These are phyloP conservation scores for Drosophila sturtevanti DNA, from an alignment of 1,140 invertebrate genomes.

Conservation along the genomic window DNA sequence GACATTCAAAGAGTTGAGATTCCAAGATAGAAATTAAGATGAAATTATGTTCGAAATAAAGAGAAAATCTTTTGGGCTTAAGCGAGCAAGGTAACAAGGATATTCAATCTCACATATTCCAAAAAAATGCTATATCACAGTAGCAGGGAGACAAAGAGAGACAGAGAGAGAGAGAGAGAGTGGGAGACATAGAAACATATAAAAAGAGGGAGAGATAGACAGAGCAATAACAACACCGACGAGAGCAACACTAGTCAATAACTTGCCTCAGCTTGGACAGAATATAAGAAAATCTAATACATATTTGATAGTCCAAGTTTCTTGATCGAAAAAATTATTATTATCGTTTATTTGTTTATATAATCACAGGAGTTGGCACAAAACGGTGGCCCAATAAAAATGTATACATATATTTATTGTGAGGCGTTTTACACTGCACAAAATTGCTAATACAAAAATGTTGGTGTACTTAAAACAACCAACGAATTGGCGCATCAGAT, in stretches of 20 bases:
- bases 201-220: constrained; percentile 7
- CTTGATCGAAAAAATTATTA: neutral
- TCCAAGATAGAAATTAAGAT: constrained; percentile 39
- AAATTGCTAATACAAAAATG: neutral
- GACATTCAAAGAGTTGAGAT: constrained; percentile 8
- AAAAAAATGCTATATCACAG: neutral
- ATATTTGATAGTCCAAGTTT: neutral
- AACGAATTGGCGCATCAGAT: too few relatives aligned
- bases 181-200: constrained; percentile 10
- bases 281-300: neutral
- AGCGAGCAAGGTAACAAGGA: constrained; percentile 31
- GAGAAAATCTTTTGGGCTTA: constrained; percentile 14
- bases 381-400: too few relatives aligned
- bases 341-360: too few relatives aligned
- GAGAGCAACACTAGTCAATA: neutral
- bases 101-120: constrained; percentile 15
- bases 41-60: constrained; percentile 27
- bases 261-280: neutral
- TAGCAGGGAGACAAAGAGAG: constrained; percentile 1
- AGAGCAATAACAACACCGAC: neutral
- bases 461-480: too few relatives aligned
- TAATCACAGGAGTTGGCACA: too few relatives aligned
- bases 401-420: too few relatives aligned
- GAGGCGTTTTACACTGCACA: neutral
- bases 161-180: constrained; percentile 8